phyloP scores from a whole-genome alignment of 2,888 invertebrate genomes.

The Theristus sp. region DNA sequence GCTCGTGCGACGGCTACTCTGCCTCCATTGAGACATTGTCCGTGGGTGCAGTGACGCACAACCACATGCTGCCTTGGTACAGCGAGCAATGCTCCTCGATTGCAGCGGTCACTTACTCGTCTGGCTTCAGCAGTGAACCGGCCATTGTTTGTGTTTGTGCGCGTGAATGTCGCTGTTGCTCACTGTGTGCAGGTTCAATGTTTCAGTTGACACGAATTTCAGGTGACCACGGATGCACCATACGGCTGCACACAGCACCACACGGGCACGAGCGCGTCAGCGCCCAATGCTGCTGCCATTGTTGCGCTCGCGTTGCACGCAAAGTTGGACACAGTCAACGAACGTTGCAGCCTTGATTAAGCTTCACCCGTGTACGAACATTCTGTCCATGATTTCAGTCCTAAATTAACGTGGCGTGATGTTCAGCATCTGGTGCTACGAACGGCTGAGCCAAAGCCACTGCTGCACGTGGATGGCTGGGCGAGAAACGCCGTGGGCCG shows the following conservation, averaged over 20 bases:
- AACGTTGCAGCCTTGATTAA: neutral
- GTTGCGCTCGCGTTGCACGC: constrained; percentile 63
- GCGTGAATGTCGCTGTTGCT: no score
- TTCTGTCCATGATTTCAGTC: no score
- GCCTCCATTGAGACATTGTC: neutral
- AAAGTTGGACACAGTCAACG: constrained; percentile 38
- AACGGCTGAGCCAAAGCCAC: constrained; percentile 61
- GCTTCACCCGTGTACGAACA: no score
- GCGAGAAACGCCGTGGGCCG: constrained; percentile 69
- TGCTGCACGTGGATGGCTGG: constrained; percentile 77
- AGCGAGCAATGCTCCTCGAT: neutral
- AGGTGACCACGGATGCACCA: neutral
- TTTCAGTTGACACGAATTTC: no score
- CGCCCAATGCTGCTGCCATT: constrained; percentile 76
- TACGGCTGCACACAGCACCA: constrained; percentile 56
- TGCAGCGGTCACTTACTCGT: neutral
- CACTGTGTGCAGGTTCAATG: no score
- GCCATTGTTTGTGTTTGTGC: neutral
- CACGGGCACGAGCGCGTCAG: constrained; percentile 79
- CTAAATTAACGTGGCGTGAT: constrained; percentile 78
- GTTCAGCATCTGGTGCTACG: constrained; percentile 84
- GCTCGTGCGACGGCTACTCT: neutral
- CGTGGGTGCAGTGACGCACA: neutral
- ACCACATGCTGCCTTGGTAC: neutral
- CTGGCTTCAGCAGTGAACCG: neutral